Evolutionary conservation across 2,888 invertebrate species (phyloP), one percentile per base, ranked within the genome.

Genomic region (Podabrus alpinus): DNA sequence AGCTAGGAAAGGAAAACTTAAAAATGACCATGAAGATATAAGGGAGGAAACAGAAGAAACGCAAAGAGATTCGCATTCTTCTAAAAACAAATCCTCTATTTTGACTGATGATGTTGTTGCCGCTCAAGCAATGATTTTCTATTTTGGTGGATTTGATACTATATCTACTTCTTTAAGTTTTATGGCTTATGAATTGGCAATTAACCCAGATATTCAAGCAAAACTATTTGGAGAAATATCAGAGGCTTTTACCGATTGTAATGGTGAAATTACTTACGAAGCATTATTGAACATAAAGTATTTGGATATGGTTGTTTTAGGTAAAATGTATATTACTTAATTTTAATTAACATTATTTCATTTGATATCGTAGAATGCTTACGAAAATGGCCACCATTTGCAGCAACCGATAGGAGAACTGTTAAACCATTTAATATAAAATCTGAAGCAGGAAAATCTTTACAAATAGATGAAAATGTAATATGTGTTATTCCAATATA

Each of bases 351-450:
- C 5, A 3, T 3, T 15, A 15, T 60, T 15, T 13, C 9, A 16
- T n/a, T 16, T 10, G 9, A 13, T 60, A 15, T 62, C 3, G 9
- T 19, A 62, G 62, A 62, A 15, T 62, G 19, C 19, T 76, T 84
- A 16, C 77, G 84, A 25, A 80, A 82, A 72, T 84, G 84, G 84
- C 83, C 85, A 21, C 77, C 80, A 9, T 78, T 68, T 45, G 15
- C 77, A 19, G 66, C 70, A n/a, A 62, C 13, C 0, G 62, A 62
- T 19, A 13, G 62, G 13, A 62, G 68, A 74, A n/a, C 81, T 69
- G 74, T 74, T 16, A 80, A 82, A 77, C 24, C 75, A 1, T 83
- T 80, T 70, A 76, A 64, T 4, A 79, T 84, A 1, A 71, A 80
- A 68, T 77, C 79, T 9, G 67, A 19, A 45, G 79, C 70, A 10